Conservation (phyloP, 2,888 invertebrate species). For the Rhogogaster chlorosoma region DNA sequence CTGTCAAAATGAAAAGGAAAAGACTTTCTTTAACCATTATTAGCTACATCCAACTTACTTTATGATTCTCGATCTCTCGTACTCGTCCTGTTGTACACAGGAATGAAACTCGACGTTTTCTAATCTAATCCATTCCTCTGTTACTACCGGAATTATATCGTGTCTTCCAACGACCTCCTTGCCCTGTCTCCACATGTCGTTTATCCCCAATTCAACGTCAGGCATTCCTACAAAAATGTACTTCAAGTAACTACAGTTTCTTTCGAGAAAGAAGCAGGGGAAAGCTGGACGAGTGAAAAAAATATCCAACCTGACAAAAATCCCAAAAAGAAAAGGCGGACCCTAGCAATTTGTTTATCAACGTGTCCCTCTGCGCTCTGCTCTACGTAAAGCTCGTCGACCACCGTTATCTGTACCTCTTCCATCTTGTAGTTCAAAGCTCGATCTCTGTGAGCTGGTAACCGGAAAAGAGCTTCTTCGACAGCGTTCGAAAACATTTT, state of each 20-base stretch:
- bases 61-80: conserved; percentile 90
- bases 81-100: conserved; percentile 95
- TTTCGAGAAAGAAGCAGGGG: background rate
- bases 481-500: conserved; percentile 94
- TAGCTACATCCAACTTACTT: conserved; percentile 80
- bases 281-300: background rate
- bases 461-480: conserved; percentile 94
- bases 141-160: conserved; percentile 99
- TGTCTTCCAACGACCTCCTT: conserved; percentile 99
- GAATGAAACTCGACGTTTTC: conserved; percentile 97
- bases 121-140: conserved; percentile 99
- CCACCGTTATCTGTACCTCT: conserved; percentile 95
- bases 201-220: conserved; percentile 97
- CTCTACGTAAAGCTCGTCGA: conserved; percentile 95
- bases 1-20: background rate
- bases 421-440: conserved; percentile 97
- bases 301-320: conserved; percentile 89
- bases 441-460: conserved; percentile 92
- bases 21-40: background rate
- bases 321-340: conserved; percentile 96
- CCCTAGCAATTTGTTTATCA: conserved; percentile 95
- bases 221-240: conserved; percentile 87
- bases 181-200: conserved; percentile 98
- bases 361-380: conserved; percentile 92
- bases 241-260: background rate